Evolutionary conservation across 2,113 vertebrate genomes (phyloP).

Genomic region (Archocentrus centrarchus): DNA sequence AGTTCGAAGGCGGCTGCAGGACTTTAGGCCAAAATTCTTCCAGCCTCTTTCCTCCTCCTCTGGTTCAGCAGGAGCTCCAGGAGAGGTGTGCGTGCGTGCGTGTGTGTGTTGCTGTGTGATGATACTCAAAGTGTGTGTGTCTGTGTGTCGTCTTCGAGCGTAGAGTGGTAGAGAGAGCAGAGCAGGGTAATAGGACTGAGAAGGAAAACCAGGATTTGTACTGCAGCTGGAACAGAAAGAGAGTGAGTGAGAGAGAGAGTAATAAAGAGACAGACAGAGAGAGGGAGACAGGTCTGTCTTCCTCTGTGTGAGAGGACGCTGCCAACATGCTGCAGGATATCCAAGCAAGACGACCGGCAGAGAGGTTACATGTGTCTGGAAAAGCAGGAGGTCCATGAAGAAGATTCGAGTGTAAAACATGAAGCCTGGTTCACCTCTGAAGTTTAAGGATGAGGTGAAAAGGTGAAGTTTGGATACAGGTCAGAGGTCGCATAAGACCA

Average conservation of each 20-base stretch:
- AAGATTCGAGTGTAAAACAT: background rate
- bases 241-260: conserved; percentile 19
- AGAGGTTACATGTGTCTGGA: background rate
- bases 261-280: background rate
- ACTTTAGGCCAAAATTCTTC: conserved; percentile 55
- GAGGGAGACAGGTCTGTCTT: conserved; percentile 51
- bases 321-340: conserved; percentile 28
- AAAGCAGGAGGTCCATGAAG: background rate
- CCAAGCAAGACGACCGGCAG: background rate
- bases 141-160: background rate
- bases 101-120: background rate
- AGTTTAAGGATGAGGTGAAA: background rate
- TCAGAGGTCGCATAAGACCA: conserved; percentile 19
- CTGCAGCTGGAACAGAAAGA: conserved; percentile 32
- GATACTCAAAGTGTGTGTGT: conserved; percentile 23
- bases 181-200: conserved; percentile 28
- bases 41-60: conserved; percentile 47
- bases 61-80: conserved; percentile 50
- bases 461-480: background rate
- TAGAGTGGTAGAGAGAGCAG: conserved; percentile 32
- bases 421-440: background rate
- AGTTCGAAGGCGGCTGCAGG: conserved; percentile 44
- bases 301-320: conserved; percentile 18
- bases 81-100: conserved; percentile 19
- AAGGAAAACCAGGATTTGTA: conserved; percentile 49